These are phyloP conservation scores for Drosophila percnosoma DNA, from an alignment of 2,888 invertebrate species.

Conservation along the genomic window DNA sequence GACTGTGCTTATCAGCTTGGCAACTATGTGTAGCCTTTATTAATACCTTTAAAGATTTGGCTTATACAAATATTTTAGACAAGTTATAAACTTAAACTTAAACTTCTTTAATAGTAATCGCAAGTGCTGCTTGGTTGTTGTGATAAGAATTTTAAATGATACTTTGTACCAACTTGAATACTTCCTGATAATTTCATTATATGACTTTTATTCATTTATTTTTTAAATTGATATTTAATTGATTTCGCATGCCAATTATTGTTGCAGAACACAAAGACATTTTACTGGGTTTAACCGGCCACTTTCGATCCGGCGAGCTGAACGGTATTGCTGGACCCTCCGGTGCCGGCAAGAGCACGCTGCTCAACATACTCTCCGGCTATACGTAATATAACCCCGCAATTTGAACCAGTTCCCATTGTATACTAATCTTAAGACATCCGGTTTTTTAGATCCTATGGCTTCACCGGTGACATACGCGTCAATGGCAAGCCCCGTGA, in stretches of 20 bases:
- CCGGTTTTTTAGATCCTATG: slow-evolving; percentile 65
- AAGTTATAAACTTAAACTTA: neutral
- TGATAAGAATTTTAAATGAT: neutral
- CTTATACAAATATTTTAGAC: neutral
- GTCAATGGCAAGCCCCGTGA: slow-evolving; percentile 90
- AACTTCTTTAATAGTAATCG: neutral
- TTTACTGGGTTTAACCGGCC: slow-evolving; percentile 87
- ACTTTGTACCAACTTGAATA: neutral
- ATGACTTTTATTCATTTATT: neutral
- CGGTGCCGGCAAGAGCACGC: slow-evolving; percentile 94
- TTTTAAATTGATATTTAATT: neutral
- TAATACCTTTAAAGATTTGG: neutral
- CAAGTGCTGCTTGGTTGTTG: neutral
- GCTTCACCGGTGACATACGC: slow-evolving; percentile 88
- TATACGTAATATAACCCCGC: slow-evolving; percentile 88
- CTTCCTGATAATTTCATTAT: neutral
- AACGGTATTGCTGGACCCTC: slow-evolving; percentile 96
- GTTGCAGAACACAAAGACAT: slow-evolving; percentile 87
- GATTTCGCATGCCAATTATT: neutral
- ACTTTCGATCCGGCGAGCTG: slow-evolving; percentile 90
- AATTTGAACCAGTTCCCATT: neutral
- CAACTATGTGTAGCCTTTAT: neutral
- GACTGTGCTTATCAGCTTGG: slow-evolving; percentile 47
- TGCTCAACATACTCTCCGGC: slow-evolving; percentile 95
- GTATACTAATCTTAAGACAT: slow-evolving; percentile 10